Base-by-base conservation (phyloP, 2,888 invertebrate species). In the Parnassius mnemosyne region DNA sequence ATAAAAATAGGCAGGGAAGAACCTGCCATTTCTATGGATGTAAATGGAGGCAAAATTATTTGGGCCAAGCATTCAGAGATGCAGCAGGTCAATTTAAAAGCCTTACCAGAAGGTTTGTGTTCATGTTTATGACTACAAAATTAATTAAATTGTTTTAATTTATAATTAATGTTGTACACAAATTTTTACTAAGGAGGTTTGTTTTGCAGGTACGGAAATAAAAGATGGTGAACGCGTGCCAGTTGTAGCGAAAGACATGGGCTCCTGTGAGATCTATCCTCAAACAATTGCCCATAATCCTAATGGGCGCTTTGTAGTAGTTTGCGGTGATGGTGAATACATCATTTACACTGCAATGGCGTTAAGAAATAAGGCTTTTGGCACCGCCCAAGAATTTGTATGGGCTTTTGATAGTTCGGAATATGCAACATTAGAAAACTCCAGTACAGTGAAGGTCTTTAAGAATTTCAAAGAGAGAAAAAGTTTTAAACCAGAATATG, bases 301-400 rank as follows among this genome's bases (percentile, higher is more conserved):
- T 0, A 99, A 99, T 84, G 99, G 99, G 13, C 94, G 97, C 42
- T 95, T 95, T 69, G 93, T 93, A 5, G 99, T 99, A 0, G 99
- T 99, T 2, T 99, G 99, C 79, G 99, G 99, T 1, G 99, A 99
- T 85, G 99, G 99, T 12, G 99, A 99, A 84, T 99, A 99, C 85
- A 99, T 99, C 56, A 99, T 99, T 74, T 99, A 99, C 92, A 99
- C 99, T 0, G 98, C 99, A 0, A 99, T 99, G 98, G 99, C 99
- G 0, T 91, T 99, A 67, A 93, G 99, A 59, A 99, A 99, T 86
- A 99, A 99, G 83, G 98, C 98, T 1, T 99, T 99, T 81, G 99
- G 99, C 0, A 95, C 97, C 11, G 99, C 99, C 0, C 97, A 98
- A 75, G 99, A 99, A 89, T 99, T 99, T 82, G 99, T 99, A 0